These are phyloP conservation scores for Drosophila pseudoobscura DNA, from an alignment of 1,140 invertebrate genomes.

Conservation along the genomic window DNA sequence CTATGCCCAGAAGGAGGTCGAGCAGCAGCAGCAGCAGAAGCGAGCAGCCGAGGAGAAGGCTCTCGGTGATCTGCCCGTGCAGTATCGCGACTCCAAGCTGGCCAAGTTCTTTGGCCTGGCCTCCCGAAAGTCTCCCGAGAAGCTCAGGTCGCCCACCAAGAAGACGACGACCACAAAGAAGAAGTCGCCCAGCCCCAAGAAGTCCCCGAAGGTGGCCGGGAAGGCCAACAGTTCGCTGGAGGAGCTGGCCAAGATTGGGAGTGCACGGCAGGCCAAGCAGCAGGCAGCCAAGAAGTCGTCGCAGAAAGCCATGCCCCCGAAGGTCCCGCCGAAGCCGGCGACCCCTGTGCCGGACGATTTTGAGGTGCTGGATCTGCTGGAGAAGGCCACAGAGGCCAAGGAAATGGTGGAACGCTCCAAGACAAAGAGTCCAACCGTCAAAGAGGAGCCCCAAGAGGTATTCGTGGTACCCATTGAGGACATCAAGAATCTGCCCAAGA, in stretches of 20 bases:
- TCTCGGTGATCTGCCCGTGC: slow-evolving; percentile 46
- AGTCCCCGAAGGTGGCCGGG: slow-evolving; percentile 22
- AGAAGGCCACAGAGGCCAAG: slow-evolving; percentile 60
- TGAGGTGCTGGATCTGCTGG: slow-evolving; percentile 62
- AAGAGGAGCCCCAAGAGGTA: not conserved
- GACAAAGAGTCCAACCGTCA: slow-evolving; percentile 61
- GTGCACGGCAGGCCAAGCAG: slow-evolving; percentile 54
- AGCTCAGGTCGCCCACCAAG: slow-evolving; percentile 63
- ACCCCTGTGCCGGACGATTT: slow-evolving; percentile 69
- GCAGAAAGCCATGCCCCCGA: slow-evolving; percentile 8
- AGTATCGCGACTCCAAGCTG: slow-evolving; percentile 73
- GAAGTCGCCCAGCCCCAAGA: slow-evolving; percentile 55
- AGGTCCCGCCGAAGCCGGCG: slow-evolving; percentile 26
- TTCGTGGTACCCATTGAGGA: slow-evolving; percentile 43
- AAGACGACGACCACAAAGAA: slow-evolving; percentile 14
- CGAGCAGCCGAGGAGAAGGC: slow-evolving; percentile 17
- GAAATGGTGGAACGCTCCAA: slow-evolving; percentile 62
- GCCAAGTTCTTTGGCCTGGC: slow-evolving; percentile 75
- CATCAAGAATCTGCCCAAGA: slow-evolving; percentile 75
- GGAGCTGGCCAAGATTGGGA: slow-evolving; percentile 61
- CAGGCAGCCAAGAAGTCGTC: slow-evolving; percentile 32
- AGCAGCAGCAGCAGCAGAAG: slow-evolving; percentile 38
- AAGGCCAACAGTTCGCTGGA: slow-evolving; percentile 64
- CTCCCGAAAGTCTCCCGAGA: slow-evolving; percentile 61
- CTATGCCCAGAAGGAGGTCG: slow-evolving; percentile 62